Evolutionary conservation across 2,888 invertebrate genomes (phyloP).

Genomic region (Neoaliturus tenellus): DNA sequence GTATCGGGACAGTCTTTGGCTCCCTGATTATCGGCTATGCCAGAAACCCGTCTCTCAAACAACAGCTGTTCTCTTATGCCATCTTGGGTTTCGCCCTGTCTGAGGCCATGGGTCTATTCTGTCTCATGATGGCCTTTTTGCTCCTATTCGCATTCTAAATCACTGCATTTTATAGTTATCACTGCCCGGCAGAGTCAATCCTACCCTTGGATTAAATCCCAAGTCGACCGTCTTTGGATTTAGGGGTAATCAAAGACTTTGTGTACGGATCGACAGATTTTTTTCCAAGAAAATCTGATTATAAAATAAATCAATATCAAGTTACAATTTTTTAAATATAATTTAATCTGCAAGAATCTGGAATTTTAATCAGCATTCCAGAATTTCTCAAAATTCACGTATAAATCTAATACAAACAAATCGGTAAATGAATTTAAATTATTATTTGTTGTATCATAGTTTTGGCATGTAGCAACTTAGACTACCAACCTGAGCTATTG

Average conservation of each 20-base stretch:
- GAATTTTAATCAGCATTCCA: conserved; percentile 47
- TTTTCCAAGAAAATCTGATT: neutral
- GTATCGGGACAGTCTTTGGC: conserved; percentile 98
- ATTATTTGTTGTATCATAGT: conserved; percentile 41
- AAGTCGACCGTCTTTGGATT: conserved; percentile 3
- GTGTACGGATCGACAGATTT: neutral
- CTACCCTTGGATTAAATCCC: conserved; percentile 48
- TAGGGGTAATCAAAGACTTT: conserved; percentile 3
- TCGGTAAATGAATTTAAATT: conserved; percentile 47
- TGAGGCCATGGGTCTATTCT: conserved; percentile 99
- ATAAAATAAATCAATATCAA: conserved; percentile 56
- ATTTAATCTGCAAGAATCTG: conserved; percentile 19
- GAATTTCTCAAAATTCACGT: conserved; percentile 13
- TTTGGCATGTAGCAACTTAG: conserved; percentile 12
- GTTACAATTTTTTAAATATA: conserved; percentile 58
- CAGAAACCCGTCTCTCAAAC: conserved; percentile 97
- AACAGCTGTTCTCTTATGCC: conserved; percentile 98
- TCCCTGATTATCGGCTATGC: conserved; percentile 98
- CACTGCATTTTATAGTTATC: conserved; percentile 64
- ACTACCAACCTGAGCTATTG: conserved; percentile 48
- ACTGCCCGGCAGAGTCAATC: conserved; percentile 58
- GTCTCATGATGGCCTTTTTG: conserved; percentile 99
- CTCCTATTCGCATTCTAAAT: conserved; percentile 97
- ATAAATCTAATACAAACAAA: neutral
- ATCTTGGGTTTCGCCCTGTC: conserved; percentile 98